A percentile compares a stretch with the other conserved stretches of the same genome.
Conservation (phyloP, 2,113 vertebrate genomes). For the Lagopus muta region DNA sequence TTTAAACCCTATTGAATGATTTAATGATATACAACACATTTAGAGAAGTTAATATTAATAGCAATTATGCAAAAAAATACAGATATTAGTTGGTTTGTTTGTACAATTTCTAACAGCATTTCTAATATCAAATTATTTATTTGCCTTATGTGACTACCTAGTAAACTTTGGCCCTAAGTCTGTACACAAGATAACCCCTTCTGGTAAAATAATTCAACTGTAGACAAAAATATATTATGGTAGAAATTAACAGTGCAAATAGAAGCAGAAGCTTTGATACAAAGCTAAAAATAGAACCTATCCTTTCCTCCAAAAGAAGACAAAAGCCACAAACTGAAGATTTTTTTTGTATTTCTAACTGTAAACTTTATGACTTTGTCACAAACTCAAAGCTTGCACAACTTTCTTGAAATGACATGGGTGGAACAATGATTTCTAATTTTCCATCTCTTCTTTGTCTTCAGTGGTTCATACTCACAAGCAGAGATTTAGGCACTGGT, state of each 20-base stretch:
- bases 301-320: neutral
- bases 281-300: neutral
- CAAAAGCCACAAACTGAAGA: accelerated
- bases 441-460: neutral
- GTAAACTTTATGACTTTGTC: neutral
- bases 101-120: neutral
- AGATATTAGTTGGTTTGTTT: neutral
- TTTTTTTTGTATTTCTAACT: neutral
- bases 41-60: neutral
- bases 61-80: neutral
- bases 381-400: neutral
- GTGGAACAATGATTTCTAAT: neutral
- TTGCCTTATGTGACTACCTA: neutral
- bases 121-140: neutral
- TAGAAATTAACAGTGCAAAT: neutral
- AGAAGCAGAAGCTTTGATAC: neutral
- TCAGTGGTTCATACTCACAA: neutral
- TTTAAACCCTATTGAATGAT: neutral
- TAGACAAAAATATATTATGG: neutral
- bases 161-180: neutral
- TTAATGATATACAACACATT: neutral
- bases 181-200: neutral
- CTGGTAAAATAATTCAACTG: neutral
- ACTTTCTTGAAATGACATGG: neutral
- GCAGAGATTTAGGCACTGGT: accelerated